Evolutionary conservation across 2,113 vertebrate genomes (phyloP).

Genomic region (Plecotus auritus): DNA sequence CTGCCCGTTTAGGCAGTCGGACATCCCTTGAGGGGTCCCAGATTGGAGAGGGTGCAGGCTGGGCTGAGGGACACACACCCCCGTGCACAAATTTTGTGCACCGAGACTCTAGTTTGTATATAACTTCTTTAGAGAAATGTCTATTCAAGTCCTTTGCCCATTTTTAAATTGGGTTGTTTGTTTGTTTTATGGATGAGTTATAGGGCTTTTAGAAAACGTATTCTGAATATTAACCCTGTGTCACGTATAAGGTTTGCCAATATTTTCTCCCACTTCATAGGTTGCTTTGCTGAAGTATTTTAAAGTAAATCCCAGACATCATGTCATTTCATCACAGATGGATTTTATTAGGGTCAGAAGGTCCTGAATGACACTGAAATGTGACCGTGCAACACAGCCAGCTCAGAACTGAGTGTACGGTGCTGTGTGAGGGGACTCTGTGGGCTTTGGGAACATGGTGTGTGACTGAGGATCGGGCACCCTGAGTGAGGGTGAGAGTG

Average conservation of each 20-base stretch:
- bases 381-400: not conserved
- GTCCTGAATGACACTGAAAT: not conserved
- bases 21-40: too few relatives aligned
- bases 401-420: not conserved
- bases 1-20: too few relatives aligned
- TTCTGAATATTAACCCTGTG: not conserved
- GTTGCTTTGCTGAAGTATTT: not conserved
- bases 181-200: conserved; percentile 3
- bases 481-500: not conserved
- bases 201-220: not conserved
- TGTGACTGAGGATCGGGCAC: not conserved
- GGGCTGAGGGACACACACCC: too few relatives aligned
- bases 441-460: not conserved
- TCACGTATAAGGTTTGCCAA: not conserved
- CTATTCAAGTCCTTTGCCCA: not conserved
- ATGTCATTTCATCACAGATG: conserved; percentile 13
- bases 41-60: too few relatives aligned
- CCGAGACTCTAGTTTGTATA: not conserved
- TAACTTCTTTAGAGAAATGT: conserved; percentile 14
- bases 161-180: not conserved
- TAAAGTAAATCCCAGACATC: not conserved
- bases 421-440: not conserved
- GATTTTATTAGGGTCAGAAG: not conserved
- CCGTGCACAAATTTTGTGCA: too few relatives aligned
- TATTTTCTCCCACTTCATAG: not conserved